These are phyloP conservation scores for Teleopsis dalmanni DNA, from an alignment of 1,140 invertebrate species.

Conservation along the genomic window DNA sequence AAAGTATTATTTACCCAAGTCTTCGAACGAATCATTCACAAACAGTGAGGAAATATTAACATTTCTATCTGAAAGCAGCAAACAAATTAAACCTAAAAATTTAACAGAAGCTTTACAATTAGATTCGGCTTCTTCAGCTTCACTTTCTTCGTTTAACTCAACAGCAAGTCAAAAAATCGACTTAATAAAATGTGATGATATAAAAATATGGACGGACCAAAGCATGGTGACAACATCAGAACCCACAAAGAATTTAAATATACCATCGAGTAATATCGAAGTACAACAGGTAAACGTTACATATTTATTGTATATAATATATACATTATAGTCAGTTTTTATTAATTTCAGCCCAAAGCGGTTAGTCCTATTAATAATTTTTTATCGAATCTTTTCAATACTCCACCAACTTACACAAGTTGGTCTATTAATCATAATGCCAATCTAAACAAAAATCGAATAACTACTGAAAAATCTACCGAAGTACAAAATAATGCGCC, in stretches of 20 bases:
- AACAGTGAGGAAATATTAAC: background rate
- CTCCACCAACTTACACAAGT: conserved; percentile 28
- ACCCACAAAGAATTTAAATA: too few species aligned
- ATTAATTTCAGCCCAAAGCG: background rate
- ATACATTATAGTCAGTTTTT: background rate
- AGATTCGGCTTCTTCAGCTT: conserved; percentile 1
- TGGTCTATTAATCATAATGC: conserved; percentile 20
- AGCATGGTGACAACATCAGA: conserved; percentile 3
- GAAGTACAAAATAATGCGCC: background rate
- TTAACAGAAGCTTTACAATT: conserved; percentile 1
- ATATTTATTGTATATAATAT: background rate
- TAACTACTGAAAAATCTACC: background rate
- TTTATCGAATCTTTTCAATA: conserved; percentile 26
- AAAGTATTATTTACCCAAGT: too few species aligned
- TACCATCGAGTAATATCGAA: background rate
- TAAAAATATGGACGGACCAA: conserved; percentile 41
- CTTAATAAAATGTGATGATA: conserved; percentile 37
- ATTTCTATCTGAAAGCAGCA: background rate
- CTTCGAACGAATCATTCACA: background rate
- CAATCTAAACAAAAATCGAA: background rate
- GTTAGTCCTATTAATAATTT: conserved; percentile 24
- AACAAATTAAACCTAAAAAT: background rate
- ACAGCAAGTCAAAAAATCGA: conserved; percentile 19
- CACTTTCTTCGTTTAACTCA: conserved; percentile 3
- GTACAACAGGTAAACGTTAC: background rate